phyloP scores from a whole-genome alignment of 1,140 invertebrate genomes.

The Nixonia krombeini region DNA sequence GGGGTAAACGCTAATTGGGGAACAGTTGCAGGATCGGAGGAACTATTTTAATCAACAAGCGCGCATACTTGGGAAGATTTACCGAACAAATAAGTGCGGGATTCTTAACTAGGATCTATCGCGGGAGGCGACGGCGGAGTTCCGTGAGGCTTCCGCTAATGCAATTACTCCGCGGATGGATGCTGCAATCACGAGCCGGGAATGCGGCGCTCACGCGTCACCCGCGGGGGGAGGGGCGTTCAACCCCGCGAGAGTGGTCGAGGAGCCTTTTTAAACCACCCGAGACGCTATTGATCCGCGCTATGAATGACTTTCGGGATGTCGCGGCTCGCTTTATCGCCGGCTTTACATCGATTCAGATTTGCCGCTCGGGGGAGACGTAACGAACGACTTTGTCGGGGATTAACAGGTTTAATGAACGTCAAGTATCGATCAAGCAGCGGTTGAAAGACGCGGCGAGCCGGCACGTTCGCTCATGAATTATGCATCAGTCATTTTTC shows the following conservation, averaged over 20 bases:
- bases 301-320: no score
- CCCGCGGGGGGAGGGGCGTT: constrained; percentile 30
- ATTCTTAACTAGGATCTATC: constrained; percentile 21
- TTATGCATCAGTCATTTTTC: no score
- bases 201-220: constrained; percentile 31
- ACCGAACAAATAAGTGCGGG: constrained; percentile 25
- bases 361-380: no score
- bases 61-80: constrained; percentile 18
- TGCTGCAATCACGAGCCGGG: constrained; percentile 53
- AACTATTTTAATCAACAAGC: constrained; percentile 37
- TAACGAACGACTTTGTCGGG: no score
- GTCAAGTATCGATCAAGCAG: no score
- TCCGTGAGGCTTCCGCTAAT: constrained; percentile 37
- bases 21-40: not conserved
- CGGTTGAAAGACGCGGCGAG: no score
- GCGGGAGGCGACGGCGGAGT: constrained; percentile 16
- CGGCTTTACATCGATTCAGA: no score
- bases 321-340: no score
- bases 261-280: constrained; percentile 30
- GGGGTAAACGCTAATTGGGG: not conserved
- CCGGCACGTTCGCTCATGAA: no score
- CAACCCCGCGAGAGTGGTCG: constrained; percentile 49
- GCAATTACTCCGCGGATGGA: constrained; percentile 55
- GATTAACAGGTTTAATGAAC: no score
- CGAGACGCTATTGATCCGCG: constrained; percentile 1